Percentiles rank a stretch among this genome's conserved stretches.
Evolutionary conservation across 2,888 invertebrate genomes (phyloP).

Genomic region (Oscheius myriophilus): DNA sequence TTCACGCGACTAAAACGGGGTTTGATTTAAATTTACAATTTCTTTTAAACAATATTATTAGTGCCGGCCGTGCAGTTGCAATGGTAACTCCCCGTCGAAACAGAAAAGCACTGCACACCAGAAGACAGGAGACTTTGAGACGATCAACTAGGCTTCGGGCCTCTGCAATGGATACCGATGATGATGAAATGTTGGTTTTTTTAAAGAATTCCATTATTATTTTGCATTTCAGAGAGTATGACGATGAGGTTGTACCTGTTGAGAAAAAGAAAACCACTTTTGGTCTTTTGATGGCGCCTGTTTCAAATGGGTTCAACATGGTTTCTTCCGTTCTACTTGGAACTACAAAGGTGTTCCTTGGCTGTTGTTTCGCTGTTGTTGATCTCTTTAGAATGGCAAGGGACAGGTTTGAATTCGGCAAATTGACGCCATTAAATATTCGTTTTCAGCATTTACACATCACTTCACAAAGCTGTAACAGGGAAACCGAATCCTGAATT

Average conservation of each 20-base stretch:
- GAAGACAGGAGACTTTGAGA: not conserved
- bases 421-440: too few relatives aligned
- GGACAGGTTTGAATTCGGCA: too few relatives aligned
- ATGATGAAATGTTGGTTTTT: not conserved
- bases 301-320: not conserved
- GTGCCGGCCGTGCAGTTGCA: not conserved
- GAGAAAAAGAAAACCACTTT: not conserved
- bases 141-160: conserved; percentile 6
- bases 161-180: not conserved
- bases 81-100: not conserved
- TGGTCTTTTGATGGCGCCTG: conserved; percentile 9
- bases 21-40: not conserved
- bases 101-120: conserved; percentile 5
- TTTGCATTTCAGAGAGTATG: not conserved
- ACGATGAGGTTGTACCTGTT: not conserved
- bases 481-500: too few relatives aligned
- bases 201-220: not conserved
- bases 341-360: conserved; percentile 4
- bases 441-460: too few relatives aligned
- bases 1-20: not conserved
- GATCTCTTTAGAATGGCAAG: conserved; percentile 8
- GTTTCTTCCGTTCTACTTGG: not conserved
- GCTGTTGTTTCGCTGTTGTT: conserved; percentile 8
- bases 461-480: too few relatives aligned
- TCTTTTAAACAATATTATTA: not conserved